phyloP scores from a whole-genome alignment of 92 coral and sea anemone genomes.

The Zoanthus sansibaricus region DNA sequence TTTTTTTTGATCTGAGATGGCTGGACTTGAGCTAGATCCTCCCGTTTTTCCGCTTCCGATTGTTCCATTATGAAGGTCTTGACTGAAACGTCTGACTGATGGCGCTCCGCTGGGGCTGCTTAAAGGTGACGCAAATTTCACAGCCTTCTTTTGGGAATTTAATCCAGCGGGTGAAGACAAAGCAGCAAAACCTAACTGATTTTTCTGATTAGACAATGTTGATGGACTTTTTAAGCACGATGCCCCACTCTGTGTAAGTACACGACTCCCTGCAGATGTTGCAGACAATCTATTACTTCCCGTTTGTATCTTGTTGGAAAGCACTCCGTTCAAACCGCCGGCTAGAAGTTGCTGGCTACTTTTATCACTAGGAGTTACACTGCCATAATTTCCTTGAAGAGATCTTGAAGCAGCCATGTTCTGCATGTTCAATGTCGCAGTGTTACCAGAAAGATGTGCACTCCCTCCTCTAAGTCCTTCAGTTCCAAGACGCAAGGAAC shows the following conservation, averaged over 20 bases:
- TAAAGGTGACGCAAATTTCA: neutral
- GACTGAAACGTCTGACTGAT: neutral
- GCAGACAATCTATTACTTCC: neutral
- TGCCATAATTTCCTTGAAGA: slow-evolving; percentile 22
- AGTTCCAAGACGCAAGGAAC: neutral
- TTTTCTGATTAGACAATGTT: neutral
- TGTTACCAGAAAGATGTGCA: neutral
- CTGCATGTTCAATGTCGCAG: neutral
- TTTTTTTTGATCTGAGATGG: neutral
- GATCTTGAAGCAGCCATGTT: slow-evolving; percentile 16
- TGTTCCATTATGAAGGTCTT: neutral
- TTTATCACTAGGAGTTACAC: neutral
- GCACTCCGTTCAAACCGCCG: neutral
- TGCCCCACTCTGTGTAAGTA: neutral
- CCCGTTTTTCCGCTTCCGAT: neutral
- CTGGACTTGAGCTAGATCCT: neutral
- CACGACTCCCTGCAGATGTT: neutral
- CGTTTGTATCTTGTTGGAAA: slow-evolving; percentile 4
- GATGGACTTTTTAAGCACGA: slow-evolving; percentile 15
- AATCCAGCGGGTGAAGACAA: neutral
- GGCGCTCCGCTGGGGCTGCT: slow-evolving; percentile 11
- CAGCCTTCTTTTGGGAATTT: neutral
- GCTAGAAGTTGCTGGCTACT: neutral
- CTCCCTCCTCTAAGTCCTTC: neutral
- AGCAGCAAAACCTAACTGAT: neutral